Percentiles rank a stretch among this genome's conserved stretches.
phyloP scores from a whole-genome alignment of 1,140 invertebrate genomes.

The Oscheius sp. region DNA sequence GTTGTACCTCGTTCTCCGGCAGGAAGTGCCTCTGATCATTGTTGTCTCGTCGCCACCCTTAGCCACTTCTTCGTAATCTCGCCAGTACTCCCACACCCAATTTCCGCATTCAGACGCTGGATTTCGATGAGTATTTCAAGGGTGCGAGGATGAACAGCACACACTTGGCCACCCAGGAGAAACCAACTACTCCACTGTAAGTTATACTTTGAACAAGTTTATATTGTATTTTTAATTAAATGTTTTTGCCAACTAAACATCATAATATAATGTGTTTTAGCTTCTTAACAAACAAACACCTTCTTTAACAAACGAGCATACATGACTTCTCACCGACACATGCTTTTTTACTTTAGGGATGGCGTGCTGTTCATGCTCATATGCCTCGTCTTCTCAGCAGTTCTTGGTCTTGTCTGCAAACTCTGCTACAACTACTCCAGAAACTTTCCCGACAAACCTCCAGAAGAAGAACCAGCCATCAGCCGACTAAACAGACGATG shows the following conservation, averaged over 20 bases:
- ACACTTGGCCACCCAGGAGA: not conserved
- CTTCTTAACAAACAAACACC: too few relatives aligned
- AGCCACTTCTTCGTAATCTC: not conserved
- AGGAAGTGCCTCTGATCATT: too few relatives aligned
- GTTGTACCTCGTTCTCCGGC: too few relatives aligned
- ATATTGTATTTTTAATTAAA: not conserved
- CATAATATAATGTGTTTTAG: too few relatives aligned
- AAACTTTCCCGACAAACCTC: not conserved
- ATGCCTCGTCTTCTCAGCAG: not conserved
- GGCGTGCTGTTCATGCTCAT: conserved; percentile 1
- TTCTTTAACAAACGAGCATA: too few relatives aligned
- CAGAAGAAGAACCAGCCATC: not conserved
- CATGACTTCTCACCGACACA: too few relatives aligned
- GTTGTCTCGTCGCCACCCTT: too few relatives aligned
- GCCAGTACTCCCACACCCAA: not conserved
- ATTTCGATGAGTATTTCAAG: conserved; percentile 4
- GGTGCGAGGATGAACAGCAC: conserved; percentile 1
- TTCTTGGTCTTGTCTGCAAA: not conserved
- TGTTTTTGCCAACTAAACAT: too few relatives aligned
- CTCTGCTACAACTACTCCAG: not conserved
- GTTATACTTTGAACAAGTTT: not conserved
- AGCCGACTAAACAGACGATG: not conserved
- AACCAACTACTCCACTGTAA: not conserved
- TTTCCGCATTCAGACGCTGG: not conserved
- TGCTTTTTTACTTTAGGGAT: conserved; percentile 7